Conservation (phyloP, 2,113 vertebrate genomes). For the Eublepharis macularius region DNA sequence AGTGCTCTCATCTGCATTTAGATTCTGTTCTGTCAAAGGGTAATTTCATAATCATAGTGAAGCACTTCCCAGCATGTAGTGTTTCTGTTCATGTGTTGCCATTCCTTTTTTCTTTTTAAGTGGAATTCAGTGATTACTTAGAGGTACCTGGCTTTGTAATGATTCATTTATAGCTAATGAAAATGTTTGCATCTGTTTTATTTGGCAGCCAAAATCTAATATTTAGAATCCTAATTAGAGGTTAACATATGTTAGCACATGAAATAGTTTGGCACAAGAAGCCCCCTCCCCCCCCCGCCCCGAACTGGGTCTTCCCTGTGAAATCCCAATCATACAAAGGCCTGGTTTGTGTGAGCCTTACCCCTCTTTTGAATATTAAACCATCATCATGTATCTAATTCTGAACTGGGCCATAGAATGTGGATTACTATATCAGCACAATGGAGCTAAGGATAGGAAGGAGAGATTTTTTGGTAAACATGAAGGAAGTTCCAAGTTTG, state of each 20-base stretch:
- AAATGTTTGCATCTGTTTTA: slow-evolving; percentile 51
- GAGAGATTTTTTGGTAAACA: too few relatives aligned
- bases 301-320: neutral
- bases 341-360: neutral
- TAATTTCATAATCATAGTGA: slow-evolving; percentile 61
- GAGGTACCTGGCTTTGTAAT: slow-evolving; percentile 55
- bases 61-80: slow-evolving; percentile 62
- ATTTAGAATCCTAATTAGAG: neutral
- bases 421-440: too few relatives aligned
- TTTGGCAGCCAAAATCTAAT: slow-evolving; percentile 25
- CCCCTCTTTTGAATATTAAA: neutral
- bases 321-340: neutral
- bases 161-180: slow-evolving; percentile 58
- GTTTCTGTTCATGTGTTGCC: slow-evolving; percentile 55
- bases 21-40: slow-evolving; percentile 51
- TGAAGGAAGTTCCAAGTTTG: too few relatives aligned
- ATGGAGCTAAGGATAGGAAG: too few relatives aligned
- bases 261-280: neutral
- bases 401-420: too few relatives aligned
- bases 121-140: slow-evolving; percentile 61
- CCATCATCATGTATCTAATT: too few relatives aligned
- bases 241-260: neutral
- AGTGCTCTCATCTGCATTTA: slow-evolving; percentile 57
- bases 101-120: slow-evolving; percentile 61
- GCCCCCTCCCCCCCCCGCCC: too few relatives aligned